Evolutionary conservation across 2,113 vertebrate genomes (phyloP).

Genomic region (Eurystomus gularis): DNA sequence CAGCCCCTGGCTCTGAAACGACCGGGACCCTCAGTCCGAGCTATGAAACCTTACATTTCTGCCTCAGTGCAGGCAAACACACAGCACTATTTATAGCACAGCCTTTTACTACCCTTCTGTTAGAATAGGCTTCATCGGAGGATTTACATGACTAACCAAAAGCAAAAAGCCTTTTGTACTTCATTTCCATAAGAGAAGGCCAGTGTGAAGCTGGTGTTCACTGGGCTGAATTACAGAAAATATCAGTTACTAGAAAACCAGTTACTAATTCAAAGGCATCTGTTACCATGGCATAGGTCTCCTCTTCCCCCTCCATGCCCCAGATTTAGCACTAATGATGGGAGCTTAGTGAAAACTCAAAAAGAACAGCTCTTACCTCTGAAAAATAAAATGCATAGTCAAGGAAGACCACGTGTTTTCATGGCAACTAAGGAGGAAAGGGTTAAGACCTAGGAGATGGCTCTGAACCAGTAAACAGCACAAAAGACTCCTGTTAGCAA

Average conservation of each 20-base stretch:
- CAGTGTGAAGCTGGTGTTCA: constrained; percentile 40
- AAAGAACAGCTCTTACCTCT: neutral
- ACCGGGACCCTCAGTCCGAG: neutral
- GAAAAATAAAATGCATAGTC: constrained; percentile 16
- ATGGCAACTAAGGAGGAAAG: constrained; percentile 56
- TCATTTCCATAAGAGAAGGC: constrained; percentile 40
- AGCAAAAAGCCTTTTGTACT: constrained; percentile 64
- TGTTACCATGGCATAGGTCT: constrained; percentile 56
- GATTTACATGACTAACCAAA: constrained; percentile 65
- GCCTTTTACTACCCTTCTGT: constrained; percentile 49
- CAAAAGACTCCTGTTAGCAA: constrained; percentile 53
- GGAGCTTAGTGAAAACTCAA: constrained; percentile 12
- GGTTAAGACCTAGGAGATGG: constrained; percentile 55
- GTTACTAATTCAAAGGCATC: constrained; percentile 56
- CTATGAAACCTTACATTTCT: constrained; percentile 53
- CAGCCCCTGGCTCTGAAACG: neutral
- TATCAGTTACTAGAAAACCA: constrained; percentile 56
- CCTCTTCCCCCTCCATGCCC: constrained; percentile 42
- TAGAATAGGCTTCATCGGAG: constrained; percentile 37
- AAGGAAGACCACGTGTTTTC: constrained; percentile 33
- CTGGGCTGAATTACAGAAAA: constrained; percentile 42
- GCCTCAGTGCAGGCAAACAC: constrained; percentile 31
- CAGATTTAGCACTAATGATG: constrained; percentile 41
- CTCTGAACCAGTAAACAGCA: constrained; percentile 27
- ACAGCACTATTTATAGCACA: constrained; percentile 59